Conservation (phyloP, 2,888 invertebrate species). For the Syritta pipiens region DNA sequence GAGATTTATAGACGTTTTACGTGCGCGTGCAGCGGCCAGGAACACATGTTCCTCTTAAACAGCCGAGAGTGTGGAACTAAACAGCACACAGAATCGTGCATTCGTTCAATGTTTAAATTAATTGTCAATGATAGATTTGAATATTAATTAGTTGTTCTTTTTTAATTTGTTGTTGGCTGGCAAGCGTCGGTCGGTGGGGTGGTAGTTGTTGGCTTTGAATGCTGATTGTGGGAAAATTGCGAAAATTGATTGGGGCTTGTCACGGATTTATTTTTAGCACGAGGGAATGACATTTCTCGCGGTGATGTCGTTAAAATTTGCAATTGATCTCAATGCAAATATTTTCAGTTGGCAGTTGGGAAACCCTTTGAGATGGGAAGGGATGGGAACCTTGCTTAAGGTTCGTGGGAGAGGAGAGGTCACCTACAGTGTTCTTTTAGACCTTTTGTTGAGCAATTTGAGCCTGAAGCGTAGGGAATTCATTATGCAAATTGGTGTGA, state of each 20-base stretch:
- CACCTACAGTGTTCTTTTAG: too few relatives aligned
- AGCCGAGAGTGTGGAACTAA: conserved; percentile 27
- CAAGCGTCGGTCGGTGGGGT: background rate
- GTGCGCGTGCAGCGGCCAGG: background rate
- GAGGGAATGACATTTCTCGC: too few relatives aligned
- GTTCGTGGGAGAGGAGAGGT: too few relatives aligned
- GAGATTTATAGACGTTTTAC: conserved; percentile 44
- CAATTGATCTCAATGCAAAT: too few relatives aligned
- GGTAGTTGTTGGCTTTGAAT: conserved; percentile 29
- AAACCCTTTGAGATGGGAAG: too few relatives aligned
- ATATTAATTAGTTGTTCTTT: conserved; percentile 56
- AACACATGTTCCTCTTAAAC: conserved; percentile 62
- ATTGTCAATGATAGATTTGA: conserved; percentile 68
- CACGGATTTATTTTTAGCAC: conserved; percentile 50
- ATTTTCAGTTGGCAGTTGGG: too few relatives aligned
- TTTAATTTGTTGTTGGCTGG: conserved; percentile 29
- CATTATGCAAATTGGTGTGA: too few relatives aligned
- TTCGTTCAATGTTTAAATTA: conserved; percentile 63
- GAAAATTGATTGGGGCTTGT: conserved; percentile 60
- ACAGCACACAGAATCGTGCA: conserved; percentile 58
- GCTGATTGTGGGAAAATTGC: conserved; percentile 59
- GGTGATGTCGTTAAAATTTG: too few relatives aligned
- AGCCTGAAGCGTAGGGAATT: too few relatives aligned
- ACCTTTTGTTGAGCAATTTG: too few relatives aligned
- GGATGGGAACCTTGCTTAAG: too few relatives aligned